Evolutionary conservation across 1,140 invertebrate genomes (phyloP), one percentile per base, ranked within the genome.

Genomic region (Gryllus bimaculatus): DNA sequence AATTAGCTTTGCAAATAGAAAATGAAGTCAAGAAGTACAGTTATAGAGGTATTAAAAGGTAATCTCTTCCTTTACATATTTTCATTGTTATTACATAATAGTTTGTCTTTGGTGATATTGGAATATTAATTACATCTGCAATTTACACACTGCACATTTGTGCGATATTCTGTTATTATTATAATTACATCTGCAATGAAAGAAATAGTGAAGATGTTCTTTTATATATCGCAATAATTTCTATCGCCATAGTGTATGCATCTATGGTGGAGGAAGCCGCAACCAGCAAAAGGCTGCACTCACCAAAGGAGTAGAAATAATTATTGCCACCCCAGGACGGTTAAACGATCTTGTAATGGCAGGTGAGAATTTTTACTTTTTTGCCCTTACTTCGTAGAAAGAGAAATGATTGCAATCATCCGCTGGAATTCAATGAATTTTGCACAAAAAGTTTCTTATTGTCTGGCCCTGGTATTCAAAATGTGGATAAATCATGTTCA

Each of bases 1-100:
- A 98, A 86, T 86, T 98, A 48, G 96, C 96, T 0, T 85, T 95
- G 7, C 96, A 98, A 86, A 98, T 98, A 83, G 92, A 97, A 83
- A 90, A 90, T 82, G 96, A 98, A 88, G 92, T 94, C 0, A 90
- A 90, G 13, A 97, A 97, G 85, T 97, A 96, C 84, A 87, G 91
- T 6, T 97, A 96, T 82, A 91, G 88, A 83, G 90, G 90, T 18
- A 96, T 97, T 80, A 94, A 92, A 85, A 92, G 93, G 92, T 93
- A 87, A 88, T 74, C 18, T 74, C 4, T 20, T 20, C 18, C 15
- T 74, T 74, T 74, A 20, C 8, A 74, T 4, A 20, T 12, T 26
- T 74, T 74, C 12, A 4, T 8, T 26, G 26, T n/a, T 12, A 20
- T 18, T 74, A 12, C 8, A 74, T 74, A 7, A 74, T 20, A 0